phyloP scores from a whole-genome alignment of 2,888 invertebrate genomes.

The Branchellion lobata region DNA sequence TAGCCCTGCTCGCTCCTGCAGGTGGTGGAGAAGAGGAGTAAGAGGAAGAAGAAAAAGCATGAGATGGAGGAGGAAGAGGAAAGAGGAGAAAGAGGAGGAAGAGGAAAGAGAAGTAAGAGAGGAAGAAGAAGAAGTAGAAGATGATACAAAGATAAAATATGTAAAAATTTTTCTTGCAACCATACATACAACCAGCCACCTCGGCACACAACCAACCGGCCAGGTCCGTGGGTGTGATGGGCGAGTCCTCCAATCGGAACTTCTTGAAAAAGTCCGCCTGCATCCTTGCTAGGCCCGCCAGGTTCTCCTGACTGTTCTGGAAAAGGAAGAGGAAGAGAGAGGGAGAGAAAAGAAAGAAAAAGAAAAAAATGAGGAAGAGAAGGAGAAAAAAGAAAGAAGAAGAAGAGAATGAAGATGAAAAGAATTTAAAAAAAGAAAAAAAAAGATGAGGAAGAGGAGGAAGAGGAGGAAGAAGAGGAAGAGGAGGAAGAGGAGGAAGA shows the following conservation, averaged over 20 bases:
- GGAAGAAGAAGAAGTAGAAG: too few relatives aligned
- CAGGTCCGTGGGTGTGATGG: constrained; percentile 67
- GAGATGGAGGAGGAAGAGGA: too few relatives aligned
- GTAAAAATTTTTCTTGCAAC: too few relatives aligned
- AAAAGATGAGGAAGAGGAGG: neutral
- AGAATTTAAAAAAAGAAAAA: too few relatives aligned
- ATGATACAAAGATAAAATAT: too few relatives aligned
- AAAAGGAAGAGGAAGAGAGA: neutral
- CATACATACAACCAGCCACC: too few relatives aligned
- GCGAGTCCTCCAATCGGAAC: constrained; percentile 15
- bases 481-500: constrained; percentile 23
- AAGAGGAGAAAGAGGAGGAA: too few relatives aligned
- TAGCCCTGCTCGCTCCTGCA: constrained; percentile 62
- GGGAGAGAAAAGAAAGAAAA: neutral
- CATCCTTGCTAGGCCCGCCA: constrained; percentile 4
- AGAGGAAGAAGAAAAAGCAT: too few relatives aligned
- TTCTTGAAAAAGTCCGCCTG: constrained; percentile 24
- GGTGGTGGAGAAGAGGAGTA: constrained; percentile 45
- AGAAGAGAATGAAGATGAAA: neutral
- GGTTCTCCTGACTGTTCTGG: constrained; percentile 35
- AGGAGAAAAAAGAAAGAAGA: neutral
- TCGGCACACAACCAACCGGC: too few relatives aligned
- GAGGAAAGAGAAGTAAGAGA: too few relatives aligned
- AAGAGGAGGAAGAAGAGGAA: constrained; percentile 15
- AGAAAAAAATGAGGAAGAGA: too few relatives aligned